A percentile compares a stretch with the other conserved stretches of the same genome.
Conservation (phyloP, 1,140 invertebrate genomes). For the Drosophila prosaltans region DNA sequence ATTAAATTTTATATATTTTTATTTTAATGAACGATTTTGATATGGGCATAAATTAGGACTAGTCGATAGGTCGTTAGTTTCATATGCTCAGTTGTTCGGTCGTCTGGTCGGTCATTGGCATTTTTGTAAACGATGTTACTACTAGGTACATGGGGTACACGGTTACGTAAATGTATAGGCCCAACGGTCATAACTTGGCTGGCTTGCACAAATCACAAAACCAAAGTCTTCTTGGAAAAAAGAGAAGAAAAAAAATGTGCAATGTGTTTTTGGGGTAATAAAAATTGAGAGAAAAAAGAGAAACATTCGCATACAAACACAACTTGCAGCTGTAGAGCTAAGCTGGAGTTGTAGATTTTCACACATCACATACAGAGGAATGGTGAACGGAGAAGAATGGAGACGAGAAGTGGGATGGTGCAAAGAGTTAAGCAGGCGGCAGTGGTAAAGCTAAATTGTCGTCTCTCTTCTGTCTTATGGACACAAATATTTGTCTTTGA, state of each 20-base stretch:
- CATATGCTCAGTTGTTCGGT: not conserved
- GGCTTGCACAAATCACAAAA: slow-evolving; percentile 18
- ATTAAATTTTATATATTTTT: slow-evolving; percentile 35
- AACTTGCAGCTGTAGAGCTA: not conserved
- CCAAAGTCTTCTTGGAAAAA: slow-evolving; percentile 17
- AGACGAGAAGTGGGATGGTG: not conserved
- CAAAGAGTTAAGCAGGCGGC: slow-evolving; percentile 7
- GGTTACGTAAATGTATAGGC: not conserved
- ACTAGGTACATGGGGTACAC: not conserved
- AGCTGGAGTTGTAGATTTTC: slow-evolving; percentile 22
- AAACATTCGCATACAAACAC: not conserved
- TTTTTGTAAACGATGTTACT: not conserved
- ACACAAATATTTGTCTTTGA: slow-evolving; percentile 76
- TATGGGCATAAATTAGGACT: slow-evolving; percentile 44
- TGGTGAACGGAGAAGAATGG: too few relatives aligned
- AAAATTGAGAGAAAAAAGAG: slow-evolving; percentile 5
- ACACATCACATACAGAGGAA: slow-evolving; percentile 11
- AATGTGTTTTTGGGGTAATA: slow-evolving; percentile 21
- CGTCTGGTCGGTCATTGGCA: not conserved
- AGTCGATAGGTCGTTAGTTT: slow-evolving; percentile 1
- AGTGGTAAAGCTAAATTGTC: not conserved
- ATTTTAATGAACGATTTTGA: slow-evolving; percentile 50
- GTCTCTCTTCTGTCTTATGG: slow-evolving; percentile 22
- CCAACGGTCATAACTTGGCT: slow-evolving; percentile 1
- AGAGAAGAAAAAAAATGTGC: not conserved